Percentiles rank a stretch among this genome's conserved stretches.
These are phyloP conservation scores for Nemotelus nigrinus DNA, from an alignment of 2,888 invertebrate genomes.

Conservation along the genomic window DNA sequence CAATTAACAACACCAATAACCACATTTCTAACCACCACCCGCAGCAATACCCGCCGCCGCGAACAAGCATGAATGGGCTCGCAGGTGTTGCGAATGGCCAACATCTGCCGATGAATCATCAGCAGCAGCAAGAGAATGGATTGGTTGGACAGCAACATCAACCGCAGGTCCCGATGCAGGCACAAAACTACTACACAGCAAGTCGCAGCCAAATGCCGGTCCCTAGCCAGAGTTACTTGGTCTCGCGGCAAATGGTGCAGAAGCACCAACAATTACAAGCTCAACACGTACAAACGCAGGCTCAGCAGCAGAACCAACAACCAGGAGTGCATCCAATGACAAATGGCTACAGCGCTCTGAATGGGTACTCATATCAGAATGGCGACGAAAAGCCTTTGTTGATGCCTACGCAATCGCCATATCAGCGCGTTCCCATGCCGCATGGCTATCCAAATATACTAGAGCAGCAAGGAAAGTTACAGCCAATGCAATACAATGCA, in stretches of 20 bases:
- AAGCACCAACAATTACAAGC: slow-evolving; percentile 54
- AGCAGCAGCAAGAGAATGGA: slow-evolving; percentile 54
- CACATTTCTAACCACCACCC: slow-evolving; percentile 62
- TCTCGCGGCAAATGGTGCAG: slow-evolving; percentile 56
- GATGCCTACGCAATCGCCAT: slow-evolving; percentile 63
- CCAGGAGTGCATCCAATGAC: slow-evolving; percentile 47
- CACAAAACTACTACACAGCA: slow-evolving; percentile 37
- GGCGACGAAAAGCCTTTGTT: slow-evolving; percentile 49
- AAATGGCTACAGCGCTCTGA: slow-evolving; percentile 31
- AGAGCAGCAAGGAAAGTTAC: slow-evolving; percentile 62
- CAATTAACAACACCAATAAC: slow-evolving; percentile 60
- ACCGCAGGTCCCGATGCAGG: slow-evolving; percentile 54
- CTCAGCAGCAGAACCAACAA: slow-evolving; percentile 50
- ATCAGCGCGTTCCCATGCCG: slow-evolving; percentile 72
- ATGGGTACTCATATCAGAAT: slow-evolving; percentile 51
- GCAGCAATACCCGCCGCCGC: slow-evolving; percentile 52
- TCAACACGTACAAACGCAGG: slow-evolving; percentile 42
- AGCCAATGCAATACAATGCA: slow-evolving; percentile 62
- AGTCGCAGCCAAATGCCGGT: slow-evolving; percentile 51
- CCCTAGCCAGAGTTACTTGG: slow-evolving; percentile 56
- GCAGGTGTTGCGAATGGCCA: slow-evolving; percentile 60
- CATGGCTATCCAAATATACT: slow-evolving; percentile 65
- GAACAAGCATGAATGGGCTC: slow-evolving; percentile 63
- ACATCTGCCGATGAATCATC: slow-evolving; percentile 57
- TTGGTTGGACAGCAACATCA: slow-evolving; percentile 51